Conservation (phyloP, 2,888 invertebrate species). For the Eudiplozoon nipponicum region DNA sequence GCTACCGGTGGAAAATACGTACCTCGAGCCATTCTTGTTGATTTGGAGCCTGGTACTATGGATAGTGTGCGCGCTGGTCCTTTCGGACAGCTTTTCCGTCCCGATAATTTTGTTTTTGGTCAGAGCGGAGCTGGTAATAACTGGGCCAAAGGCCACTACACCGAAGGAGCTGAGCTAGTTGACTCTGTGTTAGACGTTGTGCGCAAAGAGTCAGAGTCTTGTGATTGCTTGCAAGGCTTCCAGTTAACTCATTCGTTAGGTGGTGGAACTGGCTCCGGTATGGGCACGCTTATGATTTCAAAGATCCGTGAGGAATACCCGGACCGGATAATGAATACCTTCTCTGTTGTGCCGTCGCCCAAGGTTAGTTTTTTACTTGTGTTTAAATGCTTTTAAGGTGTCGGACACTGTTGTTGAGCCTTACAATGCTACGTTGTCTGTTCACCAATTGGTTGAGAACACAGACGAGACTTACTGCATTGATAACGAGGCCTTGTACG, state of each 20-base stretch:
- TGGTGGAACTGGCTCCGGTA: conserved; percentile 7
- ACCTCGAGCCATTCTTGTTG: conserved; percentile 6
- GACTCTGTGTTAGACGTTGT: conserved; percentile 4
- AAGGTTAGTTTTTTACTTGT: no score
- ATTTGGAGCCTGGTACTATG: conserved; percentile 7
- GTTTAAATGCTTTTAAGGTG: no score
- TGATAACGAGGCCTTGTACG: conserved; percentile 29
- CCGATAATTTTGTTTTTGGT: conserved; percentile 6
- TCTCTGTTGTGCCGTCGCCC: conserved; percentile 13
- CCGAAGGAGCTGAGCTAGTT: conserved; percentile 7
- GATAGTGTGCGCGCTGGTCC: conserved; percentile 1
- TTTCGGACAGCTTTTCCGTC: conserved; percentile 6
- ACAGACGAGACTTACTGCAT: conserved; percentile 14
- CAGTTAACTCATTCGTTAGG: conserved; percentile 7
- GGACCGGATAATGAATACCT: conserved; percentile 6
- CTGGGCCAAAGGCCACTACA: conserved; percentile 9
- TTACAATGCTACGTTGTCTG: conserved; percentile 17
- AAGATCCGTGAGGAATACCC: conserved; percentile 7
- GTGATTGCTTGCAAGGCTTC: conserved; percentile 6
- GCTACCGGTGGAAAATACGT: background rate
- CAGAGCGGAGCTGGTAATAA: conserved; percentile 4
- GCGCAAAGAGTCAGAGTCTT: conserved; percentile 1
- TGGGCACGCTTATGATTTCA: conserved; percentile 6
- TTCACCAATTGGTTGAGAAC: conserved; percentile 16
- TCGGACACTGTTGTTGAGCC: conserved; percentile 18